Evolutionary conservation across 2,113 vertebrate species (phyloP), one percentile per base, ranked within the genome.

Genomic region (Macroglossus sobrinus): DNA sequence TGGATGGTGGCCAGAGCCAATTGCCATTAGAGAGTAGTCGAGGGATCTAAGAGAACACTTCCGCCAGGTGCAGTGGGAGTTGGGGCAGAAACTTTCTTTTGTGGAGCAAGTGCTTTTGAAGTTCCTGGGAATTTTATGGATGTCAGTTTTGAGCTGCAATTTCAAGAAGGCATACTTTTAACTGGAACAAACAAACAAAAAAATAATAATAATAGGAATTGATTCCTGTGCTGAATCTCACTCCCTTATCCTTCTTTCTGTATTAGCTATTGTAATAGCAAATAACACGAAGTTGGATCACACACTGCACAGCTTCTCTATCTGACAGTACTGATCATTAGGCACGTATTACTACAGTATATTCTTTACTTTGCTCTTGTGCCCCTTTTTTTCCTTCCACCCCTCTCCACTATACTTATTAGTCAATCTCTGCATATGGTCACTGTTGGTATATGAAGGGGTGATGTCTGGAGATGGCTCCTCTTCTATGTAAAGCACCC

Each of bases 51-150:
- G 45, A 57, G 16, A 28, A 45, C 24, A 50, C 1, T 63, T 79
- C 35, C 5, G 45, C 16, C 26, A 8, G 5, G 6, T 47, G 18
- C 1, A 19, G 10, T 12, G 2, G 5, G 5, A 1, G 4, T 71
- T 4, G 6, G 19, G 10, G 40, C n/a, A 84, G 50, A 12, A 96
- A 40, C 18, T 66, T 59, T 87, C 5, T 28, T 61, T 30, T 19
- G 12, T 47, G 43, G 24, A 12, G 12, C 11, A 71, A 87, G 53
- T 89, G 16, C 28, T 81, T 64, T 13, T 11, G n/a, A 84, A 75
- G 11, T 7, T 40, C 16, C 55, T 66, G 61, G 26, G 33, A 57
- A 84, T 59, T 84, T 59, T 61, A 28, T 5, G 28, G 4, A 1
- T 78, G 18, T 64, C 12, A 50, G 3, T 26, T 81, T 11, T 92